Evolutionary conservation across 2,888 invertebrate species (phyloP).

Genomic region (Adelphocoris suturalis): DNA sequence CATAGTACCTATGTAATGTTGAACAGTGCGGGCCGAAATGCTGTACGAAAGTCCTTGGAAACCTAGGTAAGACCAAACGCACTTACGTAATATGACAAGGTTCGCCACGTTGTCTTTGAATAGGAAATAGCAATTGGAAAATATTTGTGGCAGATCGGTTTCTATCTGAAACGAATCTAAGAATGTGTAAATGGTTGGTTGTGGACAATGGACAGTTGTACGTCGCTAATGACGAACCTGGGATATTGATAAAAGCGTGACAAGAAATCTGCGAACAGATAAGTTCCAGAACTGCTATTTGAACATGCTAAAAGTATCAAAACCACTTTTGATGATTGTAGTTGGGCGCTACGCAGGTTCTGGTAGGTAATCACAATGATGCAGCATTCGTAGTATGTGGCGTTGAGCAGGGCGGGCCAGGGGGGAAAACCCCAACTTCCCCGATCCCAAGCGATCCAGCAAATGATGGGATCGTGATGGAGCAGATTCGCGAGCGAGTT

Average conservation of each 20-base stretch:
- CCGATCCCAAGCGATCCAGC: not conserved
- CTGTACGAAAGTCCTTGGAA: too few species aligned
- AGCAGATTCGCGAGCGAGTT: constrained; percentile 19
- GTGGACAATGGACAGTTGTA: too few species aligned
- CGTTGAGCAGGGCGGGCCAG: not conserved
- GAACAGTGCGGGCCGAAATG: not conserved
- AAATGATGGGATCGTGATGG: constrained; percentile 31
- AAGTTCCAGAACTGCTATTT: not conserved
- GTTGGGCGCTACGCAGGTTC: not conserved
- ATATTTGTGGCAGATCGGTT: too few species aligned
- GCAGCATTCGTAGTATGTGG: not conserved
- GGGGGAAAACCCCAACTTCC: not conserved
- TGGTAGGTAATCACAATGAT: not conserved
- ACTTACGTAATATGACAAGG: too few species aligned
- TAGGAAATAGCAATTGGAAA: too few species aligned
- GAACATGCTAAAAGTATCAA: not conserved
- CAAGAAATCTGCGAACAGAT: not conserved
- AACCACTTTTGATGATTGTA: not conserved
- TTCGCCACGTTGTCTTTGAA: too few species aligned
- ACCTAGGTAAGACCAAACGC: too few species aligned
- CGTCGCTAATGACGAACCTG: not conserved
- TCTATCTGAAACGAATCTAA: too few species aligned
- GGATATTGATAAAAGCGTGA: not conserved
- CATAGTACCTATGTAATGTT: not conserved
- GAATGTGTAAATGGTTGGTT: too few species aligned